Evolutionary conservation across 2,888 invertebrate genomes (phyloP), one percentile per base, ranked within the genome.

Genomic region (Suillia variegata): DNA sequence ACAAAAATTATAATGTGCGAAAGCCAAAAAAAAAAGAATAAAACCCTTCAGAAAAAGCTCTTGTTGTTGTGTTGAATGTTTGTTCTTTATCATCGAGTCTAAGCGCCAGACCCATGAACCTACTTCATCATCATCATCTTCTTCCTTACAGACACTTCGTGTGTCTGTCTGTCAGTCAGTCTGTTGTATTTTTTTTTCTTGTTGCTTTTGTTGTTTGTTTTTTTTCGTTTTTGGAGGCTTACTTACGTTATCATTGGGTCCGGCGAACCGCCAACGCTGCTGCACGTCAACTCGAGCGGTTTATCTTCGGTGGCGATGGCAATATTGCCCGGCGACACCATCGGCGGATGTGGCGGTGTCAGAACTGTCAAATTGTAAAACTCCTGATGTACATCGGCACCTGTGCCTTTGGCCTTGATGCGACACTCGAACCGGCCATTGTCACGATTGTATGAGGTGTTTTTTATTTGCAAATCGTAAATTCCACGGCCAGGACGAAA

Each of bases 361-460:
- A 96, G 85, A 63, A 96, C 94, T 48, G 94, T 94, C 75, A 95
- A 85, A 68, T 89, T 87, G 80, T 93, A 90, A 65, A 88, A 88
- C 83, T 94, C 93, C 68, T 91, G 89, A 84, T 94, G 93, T 71
- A 94, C 85, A 80, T 91, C 91, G 66, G 87, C 86, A 33, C 94
- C 94, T 34, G 92, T 92, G 67, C 91, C 94, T 75, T 87, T 90
- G 64, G 88, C 93, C 85, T 90, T 93, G 77, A 90, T 90, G 73
- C 90, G 89, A 83, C 96, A 97, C 84, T 93, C 94, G 84, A 94
- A 96, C 71, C 89, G 88, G 64, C 94, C 96, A 83, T 95, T 95
- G 85, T 94, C 95, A 31, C 92, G 86, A 78, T 91, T 93, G 85
- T 95, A 96, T 54, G 92, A 91, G 54, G 95, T 93, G 80, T 93